Percentiles rank a stretch among this genome's conserved stretches.
phyloP scores from a whole-genome alignment of 2,888 invertebrate genomes.

The Melanotus villosus region DNA sequence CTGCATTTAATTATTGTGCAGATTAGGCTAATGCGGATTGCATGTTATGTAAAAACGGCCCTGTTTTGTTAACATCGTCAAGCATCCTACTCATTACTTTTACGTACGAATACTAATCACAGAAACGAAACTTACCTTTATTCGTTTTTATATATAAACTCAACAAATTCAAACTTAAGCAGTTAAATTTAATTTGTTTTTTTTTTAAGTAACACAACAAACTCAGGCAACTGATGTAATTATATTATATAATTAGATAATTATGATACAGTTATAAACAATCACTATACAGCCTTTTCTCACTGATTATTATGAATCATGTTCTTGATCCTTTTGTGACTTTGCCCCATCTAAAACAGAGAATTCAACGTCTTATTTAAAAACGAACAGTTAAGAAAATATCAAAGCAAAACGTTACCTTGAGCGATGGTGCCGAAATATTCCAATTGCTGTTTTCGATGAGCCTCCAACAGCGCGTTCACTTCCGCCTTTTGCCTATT shows the following conservation, averaged over 20 bases:
- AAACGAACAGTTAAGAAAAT: not conserved
- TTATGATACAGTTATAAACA: constrained; percentile 66
- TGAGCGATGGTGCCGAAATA: constrained; percentile 63
- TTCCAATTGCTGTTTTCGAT: constrained; percentile 69
- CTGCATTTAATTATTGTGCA: too few species aligned
- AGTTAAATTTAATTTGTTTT: too few species aligned
- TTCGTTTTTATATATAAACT: too few species aligned
- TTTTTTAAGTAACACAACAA: not conserved
- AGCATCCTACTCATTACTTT: too few species aligned
- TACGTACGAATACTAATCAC: too few species aligned
- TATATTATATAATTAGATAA: constrained; percentile 51
- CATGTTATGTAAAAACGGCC: too few species aligned
- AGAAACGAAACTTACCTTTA: too few species aligned
- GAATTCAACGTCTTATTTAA: not conserved
- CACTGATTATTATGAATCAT: constrained; percentile 53
- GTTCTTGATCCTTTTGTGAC: constrained; percentile 54
- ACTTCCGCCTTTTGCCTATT: constrained; percentile 72
- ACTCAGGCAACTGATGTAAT: constrained; percentile 28
- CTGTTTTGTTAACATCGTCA: too few species aligned
- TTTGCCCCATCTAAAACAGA: constrained; percentile 61
- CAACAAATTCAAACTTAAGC: too few species aligned
- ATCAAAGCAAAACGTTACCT: constrained; percentile 15
- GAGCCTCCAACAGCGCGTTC: constrained; percentile 70
- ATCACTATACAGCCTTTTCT: constrained; percentile 66
- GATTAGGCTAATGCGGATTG: too few species aligned